phyloP scores from a whole-genome alignment of 1,140 invertebrate genomes.

The Ceratitis capitata region DNA sequence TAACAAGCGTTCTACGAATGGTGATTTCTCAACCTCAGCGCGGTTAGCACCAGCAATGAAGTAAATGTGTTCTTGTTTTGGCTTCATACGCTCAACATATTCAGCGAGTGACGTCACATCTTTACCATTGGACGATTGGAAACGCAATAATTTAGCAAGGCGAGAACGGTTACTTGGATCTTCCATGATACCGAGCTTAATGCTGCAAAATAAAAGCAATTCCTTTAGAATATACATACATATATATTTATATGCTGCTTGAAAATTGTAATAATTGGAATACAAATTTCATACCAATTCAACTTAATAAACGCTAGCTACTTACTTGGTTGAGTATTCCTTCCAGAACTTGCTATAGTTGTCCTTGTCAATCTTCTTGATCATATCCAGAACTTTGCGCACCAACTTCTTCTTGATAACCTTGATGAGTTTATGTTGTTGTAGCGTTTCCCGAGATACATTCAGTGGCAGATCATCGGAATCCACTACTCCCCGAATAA shows the following conservation, averaged over 20 bases:
- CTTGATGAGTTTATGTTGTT: constrained; percentile 99
- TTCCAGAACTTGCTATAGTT: constrained; percentile 98
- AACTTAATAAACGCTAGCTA: constrained; percentile 43
- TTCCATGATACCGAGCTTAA: constrained; percentile 97
- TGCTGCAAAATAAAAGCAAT: constrained; percentile 68
- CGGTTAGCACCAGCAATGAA: constrained; percentile 92
- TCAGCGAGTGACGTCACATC: constrained; percentile 82
- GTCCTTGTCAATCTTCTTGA: constrained; percentile 94
- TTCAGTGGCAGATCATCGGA: constrained; percentile 99
- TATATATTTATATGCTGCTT: background rate
- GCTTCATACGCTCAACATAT: constrained; percentile 96
- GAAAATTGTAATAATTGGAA: background rate
- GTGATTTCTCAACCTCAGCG: constrained; percentile 91
- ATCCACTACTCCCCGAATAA: constrained; percentile 96
- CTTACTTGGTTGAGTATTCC: constrained; percentile 96
- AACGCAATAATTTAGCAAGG: constrained; percentile 92
- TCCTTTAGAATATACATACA: too few species aligned
- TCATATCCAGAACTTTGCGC: constrained; percentile 96
- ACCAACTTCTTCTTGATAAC: constrained; percentile 99
- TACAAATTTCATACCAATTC: background rate
- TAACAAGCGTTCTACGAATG: constrained; percentile 94
- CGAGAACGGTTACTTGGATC: constrained; percentile 95
- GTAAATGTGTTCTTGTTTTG: constrained; percentile 96
- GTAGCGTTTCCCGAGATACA: constrained; percentile 96
- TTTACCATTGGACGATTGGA: constrained; percentile 84